Evolutionary conservation across 2,888 invertebrate genomes (phyloP), one percentile per base, ranked within the genome.

Genomic region (Ormyrus pomaceus): DNA sequence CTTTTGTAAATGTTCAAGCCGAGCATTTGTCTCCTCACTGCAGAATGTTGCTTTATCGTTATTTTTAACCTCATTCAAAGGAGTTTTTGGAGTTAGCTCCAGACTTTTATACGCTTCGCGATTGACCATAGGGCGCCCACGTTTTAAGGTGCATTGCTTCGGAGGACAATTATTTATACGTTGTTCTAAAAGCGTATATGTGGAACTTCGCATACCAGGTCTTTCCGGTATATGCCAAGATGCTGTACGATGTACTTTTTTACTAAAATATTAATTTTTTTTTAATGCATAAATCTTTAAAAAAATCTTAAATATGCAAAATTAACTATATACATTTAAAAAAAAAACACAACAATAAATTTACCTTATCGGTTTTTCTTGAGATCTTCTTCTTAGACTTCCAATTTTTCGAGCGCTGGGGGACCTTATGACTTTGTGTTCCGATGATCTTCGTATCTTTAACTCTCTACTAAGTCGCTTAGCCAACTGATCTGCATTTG

Each of bases 331-430:
- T 34, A 34, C 4, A 2, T 34, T 34, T 34, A 4, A 4, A 4
- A 34, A 34, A 34, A 34, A 34, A 2, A 34, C 34, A 34, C 1
- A 34, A 34, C 34, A 34, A 34, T 34, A 4, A 34, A 82, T 77
- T 79, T 85, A 88, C 87, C 86, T 83, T 83, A 87, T 84, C 82
- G 90, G 87, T 85, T 88, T 88, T 84, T 96, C 96, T 87, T 94
- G 93, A 0, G 96, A 96, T 72, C 95, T 92, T 66, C 96, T 92
- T 86, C 95, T 91, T 84, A 96, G 93, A 8, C 93, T 94, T 34
- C 96, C 96, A 79, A 96, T 96, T 92, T 95, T 96, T 71, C 96
- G 92, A 1, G 95, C 96, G 88, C 96, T 96, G 0, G 96, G 96
- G 0, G 96, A 96, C 83, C 95, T 91, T 81, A 96, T 95, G 7